Conservation (phyloP, 92 coral and sea anemone genomes). For the Desmophyllum pertusum region DNA sequence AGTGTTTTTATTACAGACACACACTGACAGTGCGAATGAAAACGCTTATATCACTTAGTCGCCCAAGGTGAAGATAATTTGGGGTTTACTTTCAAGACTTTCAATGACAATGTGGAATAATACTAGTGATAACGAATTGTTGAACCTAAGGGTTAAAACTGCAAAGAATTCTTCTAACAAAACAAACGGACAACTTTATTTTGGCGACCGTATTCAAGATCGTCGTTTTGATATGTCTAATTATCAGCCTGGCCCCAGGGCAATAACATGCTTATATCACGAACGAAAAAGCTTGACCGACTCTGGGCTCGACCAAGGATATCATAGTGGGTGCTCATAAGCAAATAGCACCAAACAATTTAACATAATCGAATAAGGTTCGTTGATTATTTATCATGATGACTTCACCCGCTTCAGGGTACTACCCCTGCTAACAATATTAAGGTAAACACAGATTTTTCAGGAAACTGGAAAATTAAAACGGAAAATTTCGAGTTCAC, state of each 20-base stretch:
- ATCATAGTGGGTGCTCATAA: neutral
- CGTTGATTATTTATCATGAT: too few species aligned
- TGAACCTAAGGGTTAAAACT: neutral
- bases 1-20: neutral
- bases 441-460: neutral
- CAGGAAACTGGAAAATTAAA: neutral
- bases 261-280: neutral
- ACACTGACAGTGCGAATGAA: neutral
- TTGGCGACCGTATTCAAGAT: neutral
- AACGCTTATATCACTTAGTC: neutral
- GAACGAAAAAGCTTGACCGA: too few species aligned
- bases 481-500: too few species aligned
- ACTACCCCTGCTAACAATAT: neutral
- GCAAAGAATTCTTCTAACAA: neutral
- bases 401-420: too few species aligned
- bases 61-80: neutral
- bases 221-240: neutral
- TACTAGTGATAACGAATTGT: neutral
- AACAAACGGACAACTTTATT: neutral
- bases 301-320: neutral
- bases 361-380: too few species aligned
- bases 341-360: neutral
- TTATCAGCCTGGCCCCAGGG: neutral
- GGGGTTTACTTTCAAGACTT: slow-evolving; percentile 3
- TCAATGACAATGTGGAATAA: neutral